Evolutionary conservation across 2,888 invertebrate genomes (phyloP).

Genomic region (Spodoptera littoralis): DNA sequence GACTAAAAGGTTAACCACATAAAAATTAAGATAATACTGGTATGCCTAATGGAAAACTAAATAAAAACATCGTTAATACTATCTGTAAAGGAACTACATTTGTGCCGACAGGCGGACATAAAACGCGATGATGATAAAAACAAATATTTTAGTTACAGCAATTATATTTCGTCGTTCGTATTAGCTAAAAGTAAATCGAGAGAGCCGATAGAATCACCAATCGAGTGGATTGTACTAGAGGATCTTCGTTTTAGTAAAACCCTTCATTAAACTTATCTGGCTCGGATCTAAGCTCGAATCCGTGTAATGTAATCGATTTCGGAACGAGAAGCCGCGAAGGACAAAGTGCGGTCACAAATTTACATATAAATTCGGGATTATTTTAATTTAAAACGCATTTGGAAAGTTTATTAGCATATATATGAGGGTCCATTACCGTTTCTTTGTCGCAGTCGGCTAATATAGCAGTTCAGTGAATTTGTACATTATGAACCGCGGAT

Average conservation of each 20-base stretch:
- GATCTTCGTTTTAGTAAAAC: constrained; percentile 77
- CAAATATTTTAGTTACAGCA: constrained; percentile 58
- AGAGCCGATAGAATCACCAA: constrained; percentile 68
- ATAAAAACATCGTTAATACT: constrained; percentile 70
- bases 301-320: constrained; percentile 86
- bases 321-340: constrained; percentile 84
- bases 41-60: constrained; percentile 69
- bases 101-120: constrained; percentile 60
- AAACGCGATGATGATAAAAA: constrained; percentile 62
- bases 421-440: constrained; percentile 82
- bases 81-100: constrained; percentile 68
- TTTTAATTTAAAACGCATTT: constrained; percentile 87
- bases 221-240: constrained; percentile 74
- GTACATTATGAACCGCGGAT: constrained; percentile 63
- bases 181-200: constrained; percentile 40
- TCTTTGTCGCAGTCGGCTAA: constrained; percentile 79
- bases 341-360: constrained; percentile 86
- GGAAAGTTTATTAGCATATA: constrained; percentile 86
- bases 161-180: constrained; percentile 49
- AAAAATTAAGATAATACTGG: constrained; percentile 81
- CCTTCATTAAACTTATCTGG: constrained; percentile 85
- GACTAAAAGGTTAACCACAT: constrained; percentile 78
- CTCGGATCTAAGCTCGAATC: constrained; percentile 80
- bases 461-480: constrained; percentile 80
- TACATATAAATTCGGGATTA: constrained; percentile 87